Evolutionary conservation across 2,113 vertebrate genomes (phyloP).

Genomic region (Calidris pygmaea): DNA sequence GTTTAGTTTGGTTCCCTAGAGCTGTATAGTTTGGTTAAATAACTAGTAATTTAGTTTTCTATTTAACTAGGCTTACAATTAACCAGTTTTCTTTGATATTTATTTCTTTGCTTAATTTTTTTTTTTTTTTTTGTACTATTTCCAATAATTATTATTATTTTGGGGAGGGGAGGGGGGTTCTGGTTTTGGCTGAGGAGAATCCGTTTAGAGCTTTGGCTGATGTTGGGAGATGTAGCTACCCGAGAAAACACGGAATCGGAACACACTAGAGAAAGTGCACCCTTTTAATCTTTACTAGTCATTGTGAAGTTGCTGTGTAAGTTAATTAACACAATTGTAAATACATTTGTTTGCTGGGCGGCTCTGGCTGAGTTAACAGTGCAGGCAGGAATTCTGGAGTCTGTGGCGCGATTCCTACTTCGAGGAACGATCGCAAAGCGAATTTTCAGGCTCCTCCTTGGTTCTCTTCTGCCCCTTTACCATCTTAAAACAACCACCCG

Average conservation of each 20-base stretch:
- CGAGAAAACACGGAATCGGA: conserved; percentile 56
- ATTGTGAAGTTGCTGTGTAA: conserved; percentile 80
- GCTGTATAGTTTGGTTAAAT: conserved; percentile 78
- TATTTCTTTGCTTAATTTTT: conserved; percentile 81
- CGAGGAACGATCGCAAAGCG: conserved; percentile 21
- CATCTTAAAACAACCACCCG: conserved; percentile 10
- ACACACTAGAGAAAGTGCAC: conserved; percentile 74
- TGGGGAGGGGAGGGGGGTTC: background rate
- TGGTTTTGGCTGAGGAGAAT: conserved; percentile 43
- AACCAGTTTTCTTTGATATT: conserved; percentile 80
- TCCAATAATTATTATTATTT: conserved; percentile 42
- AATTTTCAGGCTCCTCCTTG: conserved; percentile 36
- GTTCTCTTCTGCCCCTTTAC: conserved; percentile 49
- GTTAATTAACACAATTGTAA: conserved; percentile 78
- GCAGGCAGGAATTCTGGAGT: conserved; percentile 56
- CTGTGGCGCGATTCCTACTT: conserved; percentile 56
- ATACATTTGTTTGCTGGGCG: conserved; percentile 79
- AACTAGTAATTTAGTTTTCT: conserved; percentile 71
- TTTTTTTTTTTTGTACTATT: conserved; percentile 59
- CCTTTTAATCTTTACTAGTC: conserved; percentile 77
- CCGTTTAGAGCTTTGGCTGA: conserved; percentile 69
- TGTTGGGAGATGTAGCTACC: conserved; percentile 69
- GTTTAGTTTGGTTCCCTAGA: conserved; percentile 71
- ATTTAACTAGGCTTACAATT: conserved; percentile 78
- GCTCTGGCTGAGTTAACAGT: conserved; percentile 52